Evolutionary conservation across 2,888 invertebrate species (phyloP).

Genomic region (Eupithecia subfuscata): DNA sequence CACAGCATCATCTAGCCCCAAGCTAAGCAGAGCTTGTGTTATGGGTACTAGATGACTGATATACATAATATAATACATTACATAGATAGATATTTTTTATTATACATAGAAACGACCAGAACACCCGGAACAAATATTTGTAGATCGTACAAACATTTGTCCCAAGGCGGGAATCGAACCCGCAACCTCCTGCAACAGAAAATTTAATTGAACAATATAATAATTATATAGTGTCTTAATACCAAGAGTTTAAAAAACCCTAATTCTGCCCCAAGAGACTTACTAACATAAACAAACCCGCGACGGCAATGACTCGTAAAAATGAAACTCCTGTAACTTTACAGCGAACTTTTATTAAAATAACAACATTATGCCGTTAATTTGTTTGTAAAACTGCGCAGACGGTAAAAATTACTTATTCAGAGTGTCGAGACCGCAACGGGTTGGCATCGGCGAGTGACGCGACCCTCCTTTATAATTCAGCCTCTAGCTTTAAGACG

Average conservation of each 20-base stretch:
- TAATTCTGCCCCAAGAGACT: slow-evolving; percentile 24
- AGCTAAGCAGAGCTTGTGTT: too few species aligned
- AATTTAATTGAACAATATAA: neutral
- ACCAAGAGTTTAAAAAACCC: neutral
- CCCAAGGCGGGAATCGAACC: too few species aligned
- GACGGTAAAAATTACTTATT: slow-evolving; percentile 82
- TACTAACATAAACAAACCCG: slow-evolving; percentile 65
- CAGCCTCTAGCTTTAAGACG: slow-evolving; percentile 54
- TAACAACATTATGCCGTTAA: slow-evolving; percentile 81
- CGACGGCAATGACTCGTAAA: slow-evolving; percentile 72
- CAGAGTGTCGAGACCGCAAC: slow-evolving; percentile 71
- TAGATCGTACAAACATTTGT: too few species aligned
- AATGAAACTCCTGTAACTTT: slow-evolving; percentile 73
- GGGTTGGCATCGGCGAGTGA: slow-evolving; percentile 62
- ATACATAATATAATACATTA: too few species aligned
- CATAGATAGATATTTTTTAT: too few species aligned
- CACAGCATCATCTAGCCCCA: too few species aligned
- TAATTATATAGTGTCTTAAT: neutral
- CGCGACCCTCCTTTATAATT: slow-evolving; percentile 75
- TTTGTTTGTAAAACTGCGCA: slow-evolving; percentile 83
- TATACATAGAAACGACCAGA: too few species aligned
- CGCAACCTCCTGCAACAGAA: too few species aligned
- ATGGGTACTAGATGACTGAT: too few species aligned
- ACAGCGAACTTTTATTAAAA: slow-evolving; percentile 80
- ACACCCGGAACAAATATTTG: too few species aligned